These are phyloP conservation scores for Megaleporinus macrocephalus DNA, from an alignment of 2,113 vertebrate species.

Conservation along the genomic window DNA sequence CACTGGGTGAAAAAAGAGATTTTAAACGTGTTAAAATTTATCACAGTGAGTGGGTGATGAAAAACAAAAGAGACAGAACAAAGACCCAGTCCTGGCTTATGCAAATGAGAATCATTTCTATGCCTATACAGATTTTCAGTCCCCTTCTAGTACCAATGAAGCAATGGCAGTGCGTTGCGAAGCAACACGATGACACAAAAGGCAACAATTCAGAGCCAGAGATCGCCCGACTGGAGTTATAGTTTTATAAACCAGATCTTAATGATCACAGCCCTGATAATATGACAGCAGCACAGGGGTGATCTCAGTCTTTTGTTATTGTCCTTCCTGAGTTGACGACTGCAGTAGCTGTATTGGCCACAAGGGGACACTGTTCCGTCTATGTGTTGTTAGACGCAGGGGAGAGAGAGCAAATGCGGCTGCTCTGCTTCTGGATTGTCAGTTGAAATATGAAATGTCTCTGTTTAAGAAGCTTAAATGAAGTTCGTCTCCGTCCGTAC, in stretches of 20 bases:
- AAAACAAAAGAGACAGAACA: not conserved
- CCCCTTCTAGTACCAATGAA: not conserved
- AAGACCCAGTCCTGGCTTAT: not conserved
- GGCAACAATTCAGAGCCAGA: conserved; percentile 5
- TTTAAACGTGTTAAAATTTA: not conserved
- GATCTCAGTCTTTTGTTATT: conserved; percentile 4
- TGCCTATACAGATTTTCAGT: not conserved
- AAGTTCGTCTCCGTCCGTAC: not conserved
- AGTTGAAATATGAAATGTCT: not conserved
- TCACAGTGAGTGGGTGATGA: not conserved
- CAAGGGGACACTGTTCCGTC: conserved; percentile 1
- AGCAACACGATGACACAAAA: conserved; percentile 6
- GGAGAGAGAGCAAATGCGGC: not conserved
- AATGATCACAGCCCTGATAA: conserved; percentile 8
- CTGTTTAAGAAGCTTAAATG: not conserved
- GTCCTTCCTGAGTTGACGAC: conserved; percentile 44
- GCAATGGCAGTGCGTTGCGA: conserved; percentile 29
- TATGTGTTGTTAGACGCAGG: not conserved
- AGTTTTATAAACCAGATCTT: not conserved
- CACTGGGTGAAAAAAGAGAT: not conserved
- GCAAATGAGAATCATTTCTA: not conserved
- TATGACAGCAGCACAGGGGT: conserved; percentile 17
- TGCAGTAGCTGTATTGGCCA: conserved; percentile 31
- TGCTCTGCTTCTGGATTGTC: conserved; percentile 44
- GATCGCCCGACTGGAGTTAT: not conserved